Percentiles rank a stretch among this genome's conserved stretches.
phyloP scores from a whole-genome alignment of 2,888 invertebrate species.

The Mamestra brassicae region DNA sequence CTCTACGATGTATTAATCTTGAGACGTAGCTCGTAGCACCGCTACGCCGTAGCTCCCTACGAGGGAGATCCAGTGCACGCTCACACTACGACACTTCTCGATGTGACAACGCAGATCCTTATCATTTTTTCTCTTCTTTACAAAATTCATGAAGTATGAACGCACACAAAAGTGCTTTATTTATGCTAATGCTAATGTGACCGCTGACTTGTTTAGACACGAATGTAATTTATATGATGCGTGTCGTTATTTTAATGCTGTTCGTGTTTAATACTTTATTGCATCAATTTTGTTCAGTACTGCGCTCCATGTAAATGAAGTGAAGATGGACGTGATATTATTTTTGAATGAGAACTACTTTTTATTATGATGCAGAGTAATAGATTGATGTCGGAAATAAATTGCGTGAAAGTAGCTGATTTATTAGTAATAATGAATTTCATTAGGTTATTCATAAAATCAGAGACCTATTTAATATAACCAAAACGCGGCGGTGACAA shows the following conservation, averaged over 20 bases:
- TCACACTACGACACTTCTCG: conserved; percentile 66
- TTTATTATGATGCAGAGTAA: conserved; percentile 33
- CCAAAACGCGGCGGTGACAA: too few species aligned
- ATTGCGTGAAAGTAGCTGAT: not conserved
- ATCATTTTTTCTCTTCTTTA: conserved; percentile 33
- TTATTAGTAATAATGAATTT: not conserved
- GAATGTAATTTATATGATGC: conserved; percentile 78
- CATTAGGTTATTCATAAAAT: not conserved
- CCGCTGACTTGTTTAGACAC: conserved; percentile 75
- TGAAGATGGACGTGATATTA: conserved; percentile 62
- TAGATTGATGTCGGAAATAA: conserved; percentile 16
- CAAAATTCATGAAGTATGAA: conserved; percentile 61
- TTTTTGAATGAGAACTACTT: conserved; percentile 56
- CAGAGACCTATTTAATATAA: not conserved
- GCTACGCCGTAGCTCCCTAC: conserved; percentile 71
- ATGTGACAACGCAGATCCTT: conserved; percentile 45
- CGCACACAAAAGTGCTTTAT: conserved; percentile 71
- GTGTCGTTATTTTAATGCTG: conserved; percentile 76
- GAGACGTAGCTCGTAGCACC: conserved; percentile 76
- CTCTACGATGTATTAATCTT: conserved; percentile 90
- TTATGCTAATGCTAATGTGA: conserved; percentile 77
- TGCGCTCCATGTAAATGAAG: conserved; percentile 59
- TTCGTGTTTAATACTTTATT: conserved; percentile 70
- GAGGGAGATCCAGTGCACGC: conserved; percentile 70
- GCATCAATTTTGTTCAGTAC: conserved; percentile 64